Evolutionary conservation across 2,113 vertebrate species (phyloP).

Genomic region (Amblyornis subalaris): DNA sequence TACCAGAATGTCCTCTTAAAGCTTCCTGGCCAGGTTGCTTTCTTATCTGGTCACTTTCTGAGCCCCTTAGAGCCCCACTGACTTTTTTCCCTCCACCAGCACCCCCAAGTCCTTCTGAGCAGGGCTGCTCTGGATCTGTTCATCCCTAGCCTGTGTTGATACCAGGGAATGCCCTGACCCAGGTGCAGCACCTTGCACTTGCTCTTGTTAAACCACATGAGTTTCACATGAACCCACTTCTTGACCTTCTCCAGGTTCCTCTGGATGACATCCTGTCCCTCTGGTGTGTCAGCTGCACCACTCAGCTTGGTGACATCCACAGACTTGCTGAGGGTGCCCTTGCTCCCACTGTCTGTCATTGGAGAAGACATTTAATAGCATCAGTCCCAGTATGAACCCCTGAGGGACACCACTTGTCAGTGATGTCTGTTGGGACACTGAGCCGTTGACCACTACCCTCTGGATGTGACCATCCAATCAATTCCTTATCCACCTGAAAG

Average conservation of each 20-base stretch:
- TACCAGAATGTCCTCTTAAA: background rate
- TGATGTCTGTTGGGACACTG: background rate
- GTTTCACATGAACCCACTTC: background rate
- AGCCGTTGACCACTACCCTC: background rate
- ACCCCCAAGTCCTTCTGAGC: background rate
- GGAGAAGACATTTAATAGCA: background rate
- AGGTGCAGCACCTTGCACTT: background rate
- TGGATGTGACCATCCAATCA: background rate
- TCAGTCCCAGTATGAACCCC: background rate
- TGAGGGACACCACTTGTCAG: background rate
- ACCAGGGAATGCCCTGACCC: fast-evolving
- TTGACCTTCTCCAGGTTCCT: background rate
- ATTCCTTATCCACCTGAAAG: background rate
- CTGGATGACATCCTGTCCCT: background rate
- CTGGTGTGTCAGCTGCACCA: background rate
- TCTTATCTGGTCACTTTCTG: background rate
- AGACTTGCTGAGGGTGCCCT: background rate
- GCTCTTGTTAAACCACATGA: background rate
- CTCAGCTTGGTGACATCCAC: background rate
- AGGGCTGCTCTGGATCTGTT: background rate
- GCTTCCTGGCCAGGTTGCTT: background rate
- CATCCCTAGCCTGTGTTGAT: background rate
- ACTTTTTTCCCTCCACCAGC: background rate
- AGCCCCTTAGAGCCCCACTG: background rate
- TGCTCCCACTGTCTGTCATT: background rate